Evolutionary conservation across 2,888 invertebrate species (phyloP).

Genomic region (Phrixothrix hirtus): DNA sequence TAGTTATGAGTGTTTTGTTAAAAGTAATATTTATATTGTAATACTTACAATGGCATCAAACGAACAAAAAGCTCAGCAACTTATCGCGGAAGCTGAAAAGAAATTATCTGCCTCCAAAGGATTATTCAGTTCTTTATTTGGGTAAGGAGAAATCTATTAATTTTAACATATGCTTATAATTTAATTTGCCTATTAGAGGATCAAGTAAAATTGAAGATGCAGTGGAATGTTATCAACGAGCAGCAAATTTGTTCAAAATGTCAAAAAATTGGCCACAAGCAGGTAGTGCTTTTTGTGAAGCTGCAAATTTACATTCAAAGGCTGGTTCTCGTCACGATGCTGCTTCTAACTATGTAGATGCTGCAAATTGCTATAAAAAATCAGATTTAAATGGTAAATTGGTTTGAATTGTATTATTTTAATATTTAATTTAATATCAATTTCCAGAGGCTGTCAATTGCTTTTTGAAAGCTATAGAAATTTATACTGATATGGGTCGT

Average conservation of each 20-base stretch:
- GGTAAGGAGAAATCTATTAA: conserved; percentile 11
- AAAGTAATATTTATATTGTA: conserved; percentile 6
- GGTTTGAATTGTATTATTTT: too few relatives aligned
- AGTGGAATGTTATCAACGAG: conserved; percentile 93
- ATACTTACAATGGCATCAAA: conserved; percentile 76
- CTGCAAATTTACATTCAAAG: conserved; percentile 85
- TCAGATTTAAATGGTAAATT: conserved; percentile 64
- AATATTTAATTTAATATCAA: too few relatives aligned
- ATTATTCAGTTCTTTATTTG: conserved; percentile 90
- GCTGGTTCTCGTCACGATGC: conserved; percentile 94
- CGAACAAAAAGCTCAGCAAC: conserved; percentile 91
- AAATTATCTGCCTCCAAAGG: conserved; percentile 89
- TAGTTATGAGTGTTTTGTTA: conserved; percentile 15
- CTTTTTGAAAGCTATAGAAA: conserved; percentile 90
- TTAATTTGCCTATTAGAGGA: conserved; percentile 38
- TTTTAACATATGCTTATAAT: background rate
- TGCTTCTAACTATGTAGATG: conserved; percentile 93
- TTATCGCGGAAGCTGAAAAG: conserved; percentile 95
- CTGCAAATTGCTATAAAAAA: conserved; percentile 96
- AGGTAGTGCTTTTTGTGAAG: conserved; percentile 92
- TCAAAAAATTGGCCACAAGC: conserved; percentile 97
- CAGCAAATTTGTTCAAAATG: conserved; percentile 98
- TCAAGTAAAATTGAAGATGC: conserved; percentile 90
- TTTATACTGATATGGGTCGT: conserved; percentile 97
- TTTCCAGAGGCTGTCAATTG: conserved; percentile 80